phyloP scores from a whole-genome alignment of 2,113 vertebrate genomes.

The Dissostichus mawsoni region DNA sequence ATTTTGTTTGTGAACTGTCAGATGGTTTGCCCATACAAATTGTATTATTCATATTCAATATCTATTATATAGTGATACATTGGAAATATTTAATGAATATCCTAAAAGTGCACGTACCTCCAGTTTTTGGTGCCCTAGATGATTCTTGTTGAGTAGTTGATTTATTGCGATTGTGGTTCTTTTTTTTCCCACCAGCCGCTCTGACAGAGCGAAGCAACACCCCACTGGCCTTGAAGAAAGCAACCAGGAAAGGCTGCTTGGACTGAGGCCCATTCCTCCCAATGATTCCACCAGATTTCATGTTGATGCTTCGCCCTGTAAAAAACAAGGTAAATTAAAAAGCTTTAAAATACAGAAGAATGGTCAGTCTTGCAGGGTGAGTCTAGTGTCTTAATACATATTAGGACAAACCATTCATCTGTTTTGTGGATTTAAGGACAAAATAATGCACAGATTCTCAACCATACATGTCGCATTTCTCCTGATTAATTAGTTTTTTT shows the following conservation, averaged over 20 bases:
- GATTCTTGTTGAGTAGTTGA: conserved; percentile 90
- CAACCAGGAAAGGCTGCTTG: conserved; percentile 97
- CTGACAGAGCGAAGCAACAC: conserved; percentile 95
- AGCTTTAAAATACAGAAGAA: too few relatives aligned
- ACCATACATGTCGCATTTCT: neutral
- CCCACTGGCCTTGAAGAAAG: conserved; percentile 98
- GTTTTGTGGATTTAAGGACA: conserved; percentile 16
- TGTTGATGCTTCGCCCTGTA: conserved; percentile 93
- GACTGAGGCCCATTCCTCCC: conserved; percentile 96
- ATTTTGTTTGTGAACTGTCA: neutral
- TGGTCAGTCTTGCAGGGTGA: neutral
- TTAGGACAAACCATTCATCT: neutral
- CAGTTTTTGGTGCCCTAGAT: conserved; percentile 87
- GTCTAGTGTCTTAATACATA: neutral
- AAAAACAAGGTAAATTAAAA: conserved; percentile 36
- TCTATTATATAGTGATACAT: neutral
- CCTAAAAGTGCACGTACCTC: conserved; percentile 82
- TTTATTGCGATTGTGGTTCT: conserved; percentile 95
- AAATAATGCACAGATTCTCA: neutral
- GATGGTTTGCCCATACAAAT: neutral
- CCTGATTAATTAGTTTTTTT: neutral
- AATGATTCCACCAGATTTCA: conserved; percentile 94
- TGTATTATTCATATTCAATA: too few relatives aligned
- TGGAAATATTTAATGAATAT: neutral
- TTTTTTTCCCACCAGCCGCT: conserved; percentile 92